A percentile compares a stretch with the other conserved stretches of the same genome.
Evolutionary conservation across 2,797 vertebrate genomes (phyloP).

Genomic region (Lepilemur ruficaudatus): DNA sequence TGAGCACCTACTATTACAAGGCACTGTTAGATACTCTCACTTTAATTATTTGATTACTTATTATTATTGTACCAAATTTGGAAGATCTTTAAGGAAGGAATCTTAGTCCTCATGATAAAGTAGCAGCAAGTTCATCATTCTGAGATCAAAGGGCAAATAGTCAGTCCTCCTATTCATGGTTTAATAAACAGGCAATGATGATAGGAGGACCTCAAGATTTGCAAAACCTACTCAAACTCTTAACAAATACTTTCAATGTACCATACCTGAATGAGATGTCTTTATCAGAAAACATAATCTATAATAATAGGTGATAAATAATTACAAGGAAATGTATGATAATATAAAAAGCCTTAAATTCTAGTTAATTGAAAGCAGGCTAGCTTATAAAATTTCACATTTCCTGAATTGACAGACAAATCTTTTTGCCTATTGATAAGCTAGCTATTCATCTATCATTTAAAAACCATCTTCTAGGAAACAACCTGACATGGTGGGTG

Average conservation of each 20-base stretch:
- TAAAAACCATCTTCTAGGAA: constrained; percentile 29
- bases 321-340: background rate
- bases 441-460: constrained; percentile 62
- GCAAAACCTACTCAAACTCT: background rate
- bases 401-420: constrained; percentile 46
- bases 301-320: background rate
- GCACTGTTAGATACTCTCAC: background rate
- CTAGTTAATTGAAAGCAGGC: background rate
- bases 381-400: background rate
- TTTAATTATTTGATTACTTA: constrained; percentile 16
- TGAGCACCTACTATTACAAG: background rate
- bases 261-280: background rate
- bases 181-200: background rate
- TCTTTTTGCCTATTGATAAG: constrained; percentile 35
- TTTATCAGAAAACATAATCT: constrained; percentile 41
- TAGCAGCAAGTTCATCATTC: background rate
- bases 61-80: background rate
- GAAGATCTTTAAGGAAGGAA: background rate
- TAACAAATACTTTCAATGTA: background rate
- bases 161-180: background rate
- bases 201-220: background rate
- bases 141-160: background rate
- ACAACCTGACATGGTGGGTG: background rate
- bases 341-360: constrained; percentile 20
- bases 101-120: constrained; percentile 24